These are phyloP conservation scores for Drymodes brunneopygia DNA, from an alignment of 2,113 vertebrate genomes.

Conservation along the genomic window DNA sequence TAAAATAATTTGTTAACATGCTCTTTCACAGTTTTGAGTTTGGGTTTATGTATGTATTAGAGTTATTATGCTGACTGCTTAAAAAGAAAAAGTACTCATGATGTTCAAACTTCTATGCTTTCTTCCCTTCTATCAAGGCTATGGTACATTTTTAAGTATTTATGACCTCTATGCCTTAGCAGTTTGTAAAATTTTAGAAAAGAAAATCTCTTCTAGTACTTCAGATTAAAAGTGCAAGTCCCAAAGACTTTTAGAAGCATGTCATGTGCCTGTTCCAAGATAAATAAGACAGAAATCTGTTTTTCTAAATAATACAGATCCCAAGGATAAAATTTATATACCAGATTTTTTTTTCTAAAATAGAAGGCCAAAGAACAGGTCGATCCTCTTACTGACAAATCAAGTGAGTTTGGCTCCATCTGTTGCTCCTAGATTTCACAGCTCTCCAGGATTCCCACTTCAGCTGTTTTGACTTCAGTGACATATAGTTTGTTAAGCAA, in stretches of 20 bases:
- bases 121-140: neutral
- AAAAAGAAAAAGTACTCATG: neutral
- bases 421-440: slow-evolving; percentile 44
- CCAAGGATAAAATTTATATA: neutral
- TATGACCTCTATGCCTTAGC: neutral
- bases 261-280: neutral
- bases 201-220: neutral
- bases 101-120: neutral
- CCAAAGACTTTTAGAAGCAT: neutral
- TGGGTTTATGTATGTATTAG: neutral
- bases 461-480: slow-evolving; percentile 41
- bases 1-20: neutral
- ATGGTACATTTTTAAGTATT: neutral
- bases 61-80: neutral
- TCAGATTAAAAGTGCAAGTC: neutral
- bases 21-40: neutral
- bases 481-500: slow-evolving; percentile 65
- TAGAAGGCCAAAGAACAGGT: neutral
- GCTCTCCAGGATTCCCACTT: slow-evolving; percentile 41
- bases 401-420: slow-evolving; percentile 20
- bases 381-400: slow-evolving; percentile 16
- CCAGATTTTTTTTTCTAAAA: neutral
- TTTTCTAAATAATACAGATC: neutral
- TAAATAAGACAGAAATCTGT: neutral
- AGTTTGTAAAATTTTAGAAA: neutral